phyloP scores from a whole-genome alignment of 2,888 invertebrate species.

The Rosalia funebris region DNA sequence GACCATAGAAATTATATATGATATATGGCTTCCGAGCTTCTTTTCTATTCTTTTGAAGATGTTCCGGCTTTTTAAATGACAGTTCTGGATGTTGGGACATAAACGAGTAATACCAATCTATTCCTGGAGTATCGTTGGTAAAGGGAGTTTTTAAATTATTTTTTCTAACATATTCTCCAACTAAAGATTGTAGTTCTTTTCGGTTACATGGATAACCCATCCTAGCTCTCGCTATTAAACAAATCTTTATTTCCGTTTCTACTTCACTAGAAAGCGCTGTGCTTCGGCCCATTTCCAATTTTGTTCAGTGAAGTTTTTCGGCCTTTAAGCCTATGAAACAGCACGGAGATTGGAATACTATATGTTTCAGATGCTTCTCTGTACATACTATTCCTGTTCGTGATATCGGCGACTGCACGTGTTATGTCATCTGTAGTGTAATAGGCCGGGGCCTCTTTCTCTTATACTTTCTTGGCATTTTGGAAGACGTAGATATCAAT shows the following conservation, averaged over 20 bases:
- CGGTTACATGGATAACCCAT: constrained; percentile 4
- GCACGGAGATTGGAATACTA: too few species aligned
- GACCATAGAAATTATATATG: constrained; percentile 44
- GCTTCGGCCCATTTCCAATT: too few species aligned
- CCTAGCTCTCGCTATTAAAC: neutral
- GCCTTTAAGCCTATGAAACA: too few species aligned
- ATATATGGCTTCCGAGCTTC: constrained; percentile 41
- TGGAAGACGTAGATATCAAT: too few species aligned
- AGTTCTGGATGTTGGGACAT: neutral
- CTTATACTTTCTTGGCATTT: constrained; percentile 26
- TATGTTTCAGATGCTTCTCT: too few species aligned
- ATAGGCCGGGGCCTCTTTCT: constrained; percentile 14
- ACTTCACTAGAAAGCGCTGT: too few species aligned
- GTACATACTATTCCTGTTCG: neutral
- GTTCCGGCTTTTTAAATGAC: constrained; percentile 11
- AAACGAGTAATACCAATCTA: neutral
- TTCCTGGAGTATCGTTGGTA: neutral
- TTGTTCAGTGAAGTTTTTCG: too few species aligned
- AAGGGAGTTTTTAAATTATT: neutral
- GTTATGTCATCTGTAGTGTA: neutral
- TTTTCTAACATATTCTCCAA: constrained; percentile 3
- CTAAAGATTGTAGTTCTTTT: constrained; percentile 15
- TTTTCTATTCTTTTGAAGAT: constrained; percentile 19
- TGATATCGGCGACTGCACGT: neutral
- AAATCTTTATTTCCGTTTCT: neutral